A percentile compares a stretch with the other conserved stretches of the same genome.
These are phyloP conservation scores for Hystrix brachyura DNA, from an alignment of 2,113 vertebrate species.

Conservation along the genomic window DNA sequence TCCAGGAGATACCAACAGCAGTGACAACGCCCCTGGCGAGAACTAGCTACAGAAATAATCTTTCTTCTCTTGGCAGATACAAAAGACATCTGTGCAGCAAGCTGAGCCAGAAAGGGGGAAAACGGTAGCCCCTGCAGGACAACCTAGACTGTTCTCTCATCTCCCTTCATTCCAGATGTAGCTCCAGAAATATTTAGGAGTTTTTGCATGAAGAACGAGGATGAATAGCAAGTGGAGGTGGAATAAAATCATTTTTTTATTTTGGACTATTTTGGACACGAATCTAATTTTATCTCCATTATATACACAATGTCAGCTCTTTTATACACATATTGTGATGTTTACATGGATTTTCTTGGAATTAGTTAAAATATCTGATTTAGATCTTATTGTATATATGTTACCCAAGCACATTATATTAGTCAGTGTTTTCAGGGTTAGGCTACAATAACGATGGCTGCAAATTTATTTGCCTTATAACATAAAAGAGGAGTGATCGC, in stretches of 20 bases:
- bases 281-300: neutral
- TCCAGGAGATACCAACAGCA: constrained; percentile 53
- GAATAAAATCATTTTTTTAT: neutral
- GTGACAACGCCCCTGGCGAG: constrained; percentile 40
- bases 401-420: neutral
- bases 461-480: neutral
- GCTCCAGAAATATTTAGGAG: constrained; percentile 50
- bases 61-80: constrained; percentile 69
- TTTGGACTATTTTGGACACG: constrained; percentile 50
- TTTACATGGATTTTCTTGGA: neutral
- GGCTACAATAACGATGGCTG: neutral
- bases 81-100: constrained; percentile 74
- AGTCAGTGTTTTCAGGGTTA: neutral
- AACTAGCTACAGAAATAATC: constrained; percentile 68
- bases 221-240: neutral
- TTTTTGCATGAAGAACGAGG: neutral
- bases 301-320: neutral
- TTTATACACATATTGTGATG: neutral
- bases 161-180: constrained; percentile 10
- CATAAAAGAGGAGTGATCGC: neutral
- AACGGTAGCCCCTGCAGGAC: constrained; percentile 44
- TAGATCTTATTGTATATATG: neutral
- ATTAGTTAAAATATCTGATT: constrained; percentile 12
- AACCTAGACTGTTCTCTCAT: constrained; percentile 25
- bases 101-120: constrained; percentile 65